Evolutionary conservation across 1,140 invertebrate species (phyloP), one percentile per base, ranked within the genome.

Genomic region (Lepidurus arcticus): DNA sequence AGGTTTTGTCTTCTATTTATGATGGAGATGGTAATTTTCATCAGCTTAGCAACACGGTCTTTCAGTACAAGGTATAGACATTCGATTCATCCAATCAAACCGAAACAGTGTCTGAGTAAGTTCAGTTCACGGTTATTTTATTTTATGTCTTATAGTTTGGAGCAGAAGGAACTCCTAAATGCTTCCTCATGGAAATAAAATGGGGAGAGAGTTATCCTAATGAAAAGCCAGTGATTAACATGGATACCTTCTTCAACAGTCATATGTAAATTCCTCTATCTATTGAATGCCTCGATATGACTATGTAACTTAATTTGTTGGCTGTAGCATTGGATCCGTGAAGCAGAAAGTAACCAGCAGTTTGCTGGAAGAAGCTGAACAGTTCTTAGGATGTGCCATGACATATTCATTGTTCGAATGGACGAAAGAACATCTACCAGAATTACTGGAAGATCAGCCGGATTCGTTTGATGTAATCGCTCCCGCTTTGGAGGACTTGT

Each of bases 201-300:
- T 98, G 95, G 95, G 90, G 90, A 44, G 87, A 90, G 7, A 90
- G 90, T 77, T 98, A 98, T 86, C 96, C 96, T 42, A 89, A 91
- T 73, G 91, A 92, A 80, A 88, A 90, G 81, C 95, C 96, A 44
- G 86, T 83, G 9, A 89, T 97, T 73, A 96, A 93, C 85, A 88
- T 98, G 87, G 92, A 97, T 83, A 90, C 93, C 43, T 98, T 98
- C 86, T 98, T 96, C 83, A 98, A 98, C 86, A 93, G 93, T 83
- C 92, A 94, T 85, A 85, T 96, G 95, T 97, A 89, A 91, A 92
- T 91, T 74, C 44, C 42, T 43, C 9, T 78, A 26, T 24, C n/a
- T 76, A 77, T 34, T 21, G 10, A 44, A 24, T 78, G 42, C 21
- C 34, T 13, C 6, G 10, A 73, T 42, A 1, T 44, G 21, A 76